A percentile compares a stretch with the other conserved stretches of the same genome.
Conservation (phyloP, 2,113 vertebrate genomes). For the Menidia beryllina region DNA sequence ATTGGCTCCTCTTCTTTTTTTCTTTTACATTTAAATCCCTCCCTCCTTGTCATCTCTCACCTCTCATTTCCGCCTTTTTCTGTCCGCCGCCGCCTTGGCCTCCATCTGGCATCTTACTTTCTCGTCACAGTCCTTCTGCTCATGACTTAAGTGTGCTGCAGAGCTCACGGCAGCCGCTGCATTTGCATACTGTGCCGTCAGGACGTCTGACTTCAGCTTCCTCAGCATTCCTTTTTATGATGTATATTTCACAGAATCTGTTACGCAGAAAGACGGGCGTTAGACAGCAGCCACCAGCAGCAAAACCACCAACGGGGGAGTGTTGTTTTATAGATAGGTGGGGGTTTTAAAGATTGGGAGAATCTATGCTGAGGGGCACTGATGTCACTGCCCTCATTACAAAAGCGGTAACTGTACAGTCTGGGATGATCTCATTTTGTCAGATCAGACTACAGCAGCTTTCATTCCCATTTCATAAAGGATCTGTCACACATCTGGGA, state of each 20-base stretch:
- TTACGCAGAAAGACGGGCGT: neutral
- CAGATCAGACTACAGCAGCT: neutral
- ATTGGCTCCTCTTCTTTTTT: constrained; percentile 18
- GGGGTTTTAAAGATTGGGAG: neutral
- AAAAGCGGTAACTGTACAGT: no score
- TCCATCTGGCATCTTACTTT: constrained; percentile 13
- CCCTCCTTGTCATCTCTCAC: neutral
- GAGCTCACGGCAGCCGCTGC: constrained; percentile 11
- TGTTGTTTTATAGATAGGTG: neutral
- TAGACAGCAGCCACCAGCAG: neutral
- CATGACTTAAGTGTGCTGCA: constrained; percentile 48
- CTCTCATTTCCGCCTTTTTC: neutral
- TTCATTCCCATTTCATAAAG: neutral
- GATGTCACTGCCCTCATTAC: neutral
- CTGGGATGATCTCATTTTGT: no score
- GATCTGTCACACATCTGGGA: neutral
- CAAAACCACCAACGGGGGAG: neutral
- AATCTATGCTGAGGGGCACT: neutral
- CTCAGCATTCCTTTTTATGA: neutral
- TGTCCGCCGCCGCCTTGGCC: constrained; percentile 11
- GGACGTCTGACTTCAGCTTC: neutral
- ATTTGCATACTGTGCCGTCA: neutral
- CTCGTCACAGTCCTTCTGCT: constrained; percentile 35
- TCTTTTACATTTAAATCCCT: neutral
- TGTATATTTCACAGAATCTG: neutral